phyloP scores from a whole-genome alignment of 2,113 vertebrate species.

The Dissostichus mawsoni region DNA sequence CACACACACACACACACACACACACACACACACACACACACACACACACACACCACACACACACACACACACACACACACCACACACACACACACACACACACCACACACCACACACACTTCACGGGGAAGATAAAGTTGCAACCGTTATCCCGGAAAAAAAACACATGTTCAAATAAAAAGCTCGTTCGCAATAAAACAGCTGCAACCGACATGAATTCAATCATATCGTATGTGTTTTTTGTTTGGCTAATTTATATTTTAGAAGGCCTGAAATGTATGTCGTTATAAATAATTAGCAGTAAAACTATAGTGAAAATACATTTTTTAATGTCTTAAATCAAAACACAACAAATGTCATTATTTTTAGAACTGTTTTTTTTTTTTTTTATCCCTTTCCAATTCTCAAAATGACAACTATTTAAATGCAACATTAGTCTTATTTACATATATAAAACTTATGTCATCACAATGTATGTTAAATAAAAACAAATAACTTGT shows the following conservation, averaged over 20 bases:
- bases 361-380: no score
- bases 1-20: neutral
- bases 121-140: slow-evolving; percentile 3
- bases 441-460: neutral
- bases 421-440: neutral
- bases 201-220: neutral
- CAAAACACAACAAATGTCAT: no score
- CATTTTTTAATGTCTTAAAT: no score
- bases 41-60: slow-evolving; percentile 20
- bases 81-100: neutral
- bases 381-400: neutral
- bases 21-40: neutral
- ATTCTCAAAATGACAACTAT: neutral
- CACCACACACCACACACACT: slow-evolving; percentile 4
- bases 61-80: slow-evolving; percentile 7
- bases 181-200: neutral
- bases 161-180: neutral
- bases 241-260: neutral
- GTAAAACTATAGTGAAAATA: neutral
- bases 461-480: neutral
- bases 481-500: neutral
- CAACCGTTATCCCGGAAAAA: slow-evolving; percentile 1
- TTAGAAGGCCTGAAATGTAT: neutral
- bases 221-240: neutral
- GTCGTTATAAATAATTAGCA: neutral